These are phyloP conservation scores for Ochropleura plecta DNA, from an alignment of 2,888 invertebrate species.

Conservation along the genomic window DNA sequence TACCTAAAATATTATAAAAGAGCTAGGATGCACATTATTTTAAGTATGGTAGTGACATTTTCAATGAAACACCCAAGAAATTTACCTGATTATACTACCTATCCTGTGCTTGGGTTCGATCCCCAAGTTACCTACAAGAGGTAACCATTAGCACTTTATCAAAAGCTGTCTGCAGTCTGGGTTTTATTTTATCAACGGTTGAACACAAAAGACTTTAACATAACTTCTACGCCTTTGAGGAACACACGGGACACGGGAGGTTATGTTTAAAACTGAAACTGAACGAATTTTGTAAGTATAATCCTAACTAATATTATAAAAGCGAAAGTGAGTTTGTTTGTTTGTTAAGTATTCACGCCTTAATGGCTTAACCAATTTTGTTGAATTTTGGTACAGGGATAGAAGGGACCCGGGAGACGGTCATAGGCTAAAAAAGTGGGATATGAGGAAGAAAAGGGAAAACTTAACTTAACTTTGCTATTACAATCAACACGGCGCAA, in stretches of 20 bases:
- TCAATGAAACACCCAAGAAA: not conserved
- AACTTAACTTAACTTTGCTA: no score
- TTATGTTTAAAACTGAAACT: not conserved
- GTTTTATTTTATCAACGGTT: not conserved
- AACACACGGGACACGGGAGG: no score
- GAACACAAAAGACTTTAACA: not conserved
- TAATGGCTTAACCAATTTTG: no score
- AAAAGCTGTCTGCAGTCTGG: not conserved
- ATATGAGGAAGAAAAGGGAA: no score
- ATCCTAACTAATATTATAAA: not conserved
- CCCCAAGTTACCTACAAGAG: not conserved
- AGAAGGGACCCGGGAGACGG: no score
- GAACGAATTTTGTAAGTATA: not conserved
- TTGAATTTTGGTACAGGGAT: no score
- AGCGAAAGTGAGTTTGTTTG: no score
- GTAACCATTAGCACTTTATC: not conserved
- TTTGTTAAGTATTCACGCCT: no score
- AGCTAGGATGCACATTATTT: slow-evolving; percentile 1
- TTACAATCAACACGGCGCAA: no score
- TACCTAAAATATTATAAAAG: not conserved
- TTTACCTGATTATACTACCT: not conserved
- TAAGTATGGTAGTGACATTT: not conserved
- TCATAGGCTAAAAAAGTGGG: no score
- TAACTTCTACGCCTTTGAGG: not conserved
- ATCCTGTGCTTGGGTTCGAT: not conserved